phyloP scores from a whole-genome alignment of 2,888 invertebrate species.

The Ferrisia virgata region DNA sequence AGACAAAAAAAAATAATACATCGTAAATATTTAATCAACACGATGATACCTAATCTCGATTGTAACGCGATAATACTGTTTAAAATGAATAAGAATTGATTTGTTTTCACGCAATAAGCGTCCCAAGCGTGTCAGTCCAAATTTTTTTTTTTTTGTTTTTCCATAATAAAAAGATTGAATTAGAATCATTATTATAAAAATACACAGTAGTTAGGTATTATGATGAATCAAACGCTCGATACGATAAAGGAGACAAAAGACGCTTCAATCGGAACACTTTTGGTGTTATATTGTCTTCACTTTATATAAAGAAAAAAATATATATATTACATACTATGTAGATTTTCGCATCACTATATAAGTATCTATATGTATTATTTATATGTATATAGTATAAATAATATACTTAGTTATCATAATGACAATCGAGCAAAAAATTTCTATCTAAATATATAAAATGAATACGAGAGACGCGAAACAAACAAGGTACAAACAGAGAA shows the following conservation, averaged over 20 bases:
- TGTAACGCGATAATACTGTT: not conserved
- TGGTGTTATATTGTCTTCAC: slow-evolving; percentile 31
- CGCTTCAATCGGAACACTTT: slow-evolving; percentile 1
- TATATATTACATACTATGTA: not conserved
- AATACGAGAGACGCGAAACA: not conserved
- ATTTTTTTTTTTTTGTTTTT: too few species aligned
- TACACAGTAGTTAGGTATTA: not conserved
- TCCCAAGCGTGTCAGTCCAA: not conserved
- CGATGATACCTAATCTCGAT: not conserved
- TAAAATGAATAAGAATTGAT: not conserved
- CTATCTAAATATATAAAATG: not conserved
- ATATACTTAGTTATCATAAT: too few species aligned
- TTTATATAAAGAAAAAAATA: not conserved
- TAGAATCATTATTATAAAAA: not conserved
- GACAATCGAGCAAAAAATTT: not conserved
- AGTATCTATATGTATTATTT: not conserved
- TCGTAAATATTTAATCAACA: not conserved
- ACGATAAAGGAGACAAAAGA: not conserved
- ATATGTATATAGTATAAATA: too few species aligned
- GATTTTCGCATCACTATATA: not conserved
- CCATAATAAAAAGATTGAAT: not conserved
- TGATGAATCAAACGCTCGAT: not conserved
- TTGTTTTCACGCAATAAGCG: not conserved
- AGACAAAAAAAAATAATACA: too few species aligned
- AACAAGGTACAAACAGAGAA: not conserved